These are phyloP conservation scores for Phaethornis superciliosus DNA, from an alignment of 2,113 vertebrate species.

Conservation along the genomic window DNA sequence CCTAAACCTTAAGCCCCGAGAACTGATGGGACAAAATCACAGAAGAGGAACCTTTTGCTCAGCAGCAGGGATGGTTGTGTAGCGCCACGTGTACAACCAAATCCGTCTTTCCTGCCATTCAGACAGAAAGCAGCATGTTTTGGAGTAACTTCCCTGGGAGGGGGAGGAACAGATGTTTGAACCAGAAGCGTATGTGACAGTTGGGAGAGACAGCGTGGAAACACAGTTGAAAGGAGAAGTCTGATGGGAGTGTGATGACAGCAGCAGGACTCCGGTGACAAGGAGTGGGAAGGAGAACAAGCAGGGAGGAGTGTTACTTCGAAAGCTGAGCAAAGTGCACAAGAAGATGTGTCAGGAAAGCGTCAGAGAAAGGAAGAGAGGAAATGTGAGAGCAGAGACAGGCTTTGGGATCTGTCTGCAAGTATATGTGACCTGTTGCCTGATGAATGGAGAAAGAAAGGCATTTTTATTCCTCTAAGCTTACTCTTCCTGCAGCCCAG, in stretches of 20 bases:
- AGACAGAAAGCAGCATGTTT: conserved; percentile 53
- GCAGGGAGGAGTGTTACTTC: conserved; percentile 64
- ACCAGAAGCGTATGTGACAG: conserved; percentile 68
- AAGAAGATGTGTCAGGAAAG: conserved; percentile 64
- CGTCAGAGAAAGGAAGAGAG: conserved; percentile 37
- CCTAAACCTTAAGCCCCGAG: background rate
- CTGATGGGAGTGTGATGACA: conserved; percentile 70
- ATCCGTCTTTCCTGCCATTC: conserved; percentile 16
- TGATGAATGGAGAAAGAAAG: background rate
- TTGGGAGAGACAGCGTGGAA: conserved; percentile 67
- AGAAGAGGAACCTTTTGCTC: background rate
- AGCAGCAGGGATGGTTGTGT: background rate
- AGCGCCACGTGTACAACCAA: conserved; percentile 1
- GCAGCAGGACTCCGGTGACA: conserved; percentile 69
- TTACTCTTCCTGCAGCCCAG: background rate
- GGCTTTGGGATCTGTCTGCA: conserved; percentile 50
- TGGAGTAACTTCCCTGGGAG: conserved; percentile 53
- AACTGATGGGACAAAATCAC: background rate
- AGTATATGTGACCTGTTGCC: conserved; percentile 52
- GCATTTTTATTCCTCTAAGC: background rate
- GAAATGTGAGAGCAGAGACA: conserved; percentile 46
- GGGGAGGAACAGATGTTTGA: conserved; percentile 68
- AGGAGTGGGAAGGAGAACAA: conserved; percentile 71
- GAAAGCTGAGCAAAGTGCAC: conserved; percentile 67
- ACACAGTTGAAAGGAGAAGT: conserved; percentile 66